These are phyloP conservation scores for Poecile montanus DNA, from an alignment of 2,797 vertebrate genomes.

Conservation along the genomic window DNA sequence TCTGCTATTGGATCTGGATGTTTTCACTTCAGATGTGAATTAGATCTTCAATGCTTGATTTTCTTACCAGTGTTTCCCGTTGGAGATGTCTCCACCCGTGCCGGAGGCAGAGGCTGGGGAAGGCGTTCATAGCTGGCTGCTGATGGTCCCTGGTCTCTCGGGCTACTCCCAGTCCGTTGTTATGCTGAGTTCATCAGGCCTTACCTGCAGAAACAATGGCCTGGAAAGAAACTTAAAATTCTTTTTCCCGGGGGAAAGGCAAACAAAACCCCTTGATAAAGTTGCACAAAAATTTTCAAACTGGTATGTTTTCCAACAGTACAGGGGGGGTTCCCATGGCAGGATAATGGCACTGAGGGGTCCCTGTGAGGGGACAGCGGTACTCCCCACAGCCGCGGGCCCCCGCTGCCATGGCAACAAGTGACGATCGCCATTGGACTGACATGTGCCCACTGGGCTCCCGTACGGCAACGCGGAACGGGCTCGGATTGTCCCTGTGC, in stretches of 20 bases:
- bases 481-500: accelerated
- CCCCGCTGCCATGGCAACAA: neutral
- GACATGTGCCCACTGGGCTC: accelerated
- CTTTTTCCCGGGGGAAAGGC: neutral
- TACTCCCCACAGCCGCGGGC: neutral
- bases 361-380: neutral
- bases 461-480: neutral
- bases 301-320: neutral
- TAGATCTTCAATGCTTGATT: neutral
- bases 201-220: neutral
- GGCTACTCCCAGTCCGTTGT: neutral
- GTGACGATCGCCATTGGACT: neutral
- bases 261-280: neutral
- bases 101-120: neutral
- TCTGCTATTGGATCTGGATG: neutral
- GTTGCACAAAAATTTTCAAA: neutral
- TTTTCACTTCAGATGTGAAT: neutral
- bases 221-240: neutral
- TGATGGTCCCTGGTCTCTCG: neutral
- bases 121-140: accelerated
- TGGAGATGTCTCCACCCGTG: neutral
- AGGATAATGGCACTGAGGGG: neutral
- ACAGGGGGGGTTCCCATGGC: too few species aligned
- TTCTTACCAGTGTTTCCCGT: neutral
- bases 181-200: neutral